These are phyloP conservation scores for Bombyx mori DNA, from an alignment of 1,140 invertebrate genomes.

Conservation along the genomic window DNA sequence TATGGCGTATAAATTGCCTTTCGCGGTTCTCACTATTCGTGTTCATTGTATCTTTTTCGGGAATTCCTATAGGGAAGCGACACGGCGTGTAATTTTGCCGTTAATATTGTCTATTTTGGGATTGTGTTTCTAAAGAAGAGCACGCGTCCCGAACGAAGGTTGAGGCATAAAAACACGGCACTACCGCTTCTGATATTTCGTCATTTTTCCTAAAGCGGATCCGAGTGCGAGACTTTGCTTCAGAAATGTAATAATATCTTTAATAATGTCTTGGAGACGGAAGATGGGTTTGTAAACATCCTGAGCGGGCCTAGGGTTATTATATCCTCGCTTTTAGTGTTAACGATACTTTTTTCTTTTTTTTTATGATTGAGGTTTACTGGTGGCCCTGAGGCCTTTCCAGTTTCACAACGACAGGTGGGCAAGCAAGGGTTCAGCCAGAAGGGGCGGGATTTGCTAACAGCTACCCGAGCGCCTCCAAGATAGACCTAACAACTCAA, in stretches of 20 bases:
- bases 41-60: slow-evolving; percentile 1
- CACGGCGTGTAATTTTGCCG: slow-evolving; percentile 12
- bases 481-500: too few species aligned
- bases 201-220: slow-evolving; percentile 13
- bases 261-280: slow-evolving; percentile 27
- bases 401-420: too few species aligned
- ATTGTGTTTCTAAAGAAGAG: slow-evolving; percentile 5
- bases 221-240: slow-evolving; percentile 10
- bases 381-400: too few species aligned
- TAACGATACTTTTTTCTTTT: not conserved
- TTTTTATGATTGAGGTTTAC: too few species aligned
- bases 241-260: slow-evolving; percentile 51
- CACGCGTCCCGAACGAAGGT: slow-evolving; percentile 8
- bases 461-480: too few species aligned
- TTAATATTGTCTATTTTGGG: slow-evolving; percentile 17
- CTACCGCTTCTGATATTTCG: slow-evolving; percentile 12
- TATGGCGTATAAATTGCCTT: slow-evolving; percentile 5
- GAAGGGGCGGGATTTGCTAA: too few species aligned
- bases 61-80: slow-evolving; percentile 8
- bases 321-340: too few species aligned
- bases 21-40: slow-evolving; percentile 1
- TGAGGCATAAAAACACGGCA: slow-evolving; percentile 7
- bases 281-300: slow-evolving; percentile 33
- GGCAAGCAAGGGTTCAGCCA: too few species aligned
- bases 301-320: too few species aligned